Conservation (phyloP, 2,113 vertebrate species). For the Microtus pennsylvanicus region DNA sequence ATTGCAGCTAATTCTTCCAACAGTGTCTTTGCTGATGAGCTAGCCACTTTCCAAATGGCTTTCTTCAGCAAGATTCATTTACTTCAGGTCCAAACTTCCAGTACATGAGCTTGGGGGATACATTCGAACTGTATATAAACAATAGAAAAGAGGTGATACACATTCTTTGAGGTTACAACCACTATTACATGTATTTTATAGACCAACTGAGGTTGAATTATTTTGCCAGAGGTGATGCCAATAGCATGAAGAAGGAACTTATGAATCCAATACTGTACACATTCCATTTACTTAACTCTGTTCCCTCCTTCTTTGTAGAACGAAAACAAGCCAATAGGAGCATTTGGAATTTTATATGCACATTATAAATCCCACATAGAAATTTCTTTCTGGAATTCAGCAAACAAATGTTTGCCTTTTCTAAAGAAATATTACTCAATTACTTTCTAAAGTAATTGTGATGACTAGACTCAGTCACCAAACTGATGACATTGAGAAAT, state of each 20-base stretch:
- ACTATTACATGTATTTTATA: not conserved
- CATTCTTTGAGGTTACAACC: not conserved
- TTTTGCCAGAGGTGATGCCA: not conserved
- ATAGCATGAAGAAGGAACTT: not conserved
- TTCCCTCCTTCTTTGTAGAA: not conserved
- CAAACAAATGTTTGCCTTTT: not conserved
- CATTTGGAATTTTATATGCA: not conserved
- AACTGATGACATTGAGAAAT: not conserved
- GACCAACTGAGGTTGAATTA: not conserved
- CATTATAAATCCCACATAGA: not conserved
- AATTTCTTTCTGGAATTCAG: not conserved
- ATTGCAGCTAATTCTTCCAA: not conserved
- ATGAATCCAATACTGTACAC: not conserved
- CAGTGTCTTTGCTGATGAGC: not conserved
- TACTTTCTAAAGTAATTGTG: not conserved
- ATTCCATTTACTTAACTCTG: not conserved
- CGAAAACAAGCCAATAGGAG: not conserved
- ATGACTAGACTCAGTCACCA: not conserved
- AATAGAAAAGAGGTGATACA: not conserved
- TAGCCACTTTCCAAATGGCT: not conserved
- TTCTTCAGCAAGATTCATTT: not conserved
- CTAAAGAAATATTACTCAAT: not conserved
- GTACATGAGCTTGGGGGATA: not conserved
- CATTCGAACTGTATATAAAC: not conserved
- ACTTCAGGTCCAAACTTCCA: not conserved